Conservation (phyloP, 2,888 invertebrate species). For the Calliphora vomitoria region DNA sequence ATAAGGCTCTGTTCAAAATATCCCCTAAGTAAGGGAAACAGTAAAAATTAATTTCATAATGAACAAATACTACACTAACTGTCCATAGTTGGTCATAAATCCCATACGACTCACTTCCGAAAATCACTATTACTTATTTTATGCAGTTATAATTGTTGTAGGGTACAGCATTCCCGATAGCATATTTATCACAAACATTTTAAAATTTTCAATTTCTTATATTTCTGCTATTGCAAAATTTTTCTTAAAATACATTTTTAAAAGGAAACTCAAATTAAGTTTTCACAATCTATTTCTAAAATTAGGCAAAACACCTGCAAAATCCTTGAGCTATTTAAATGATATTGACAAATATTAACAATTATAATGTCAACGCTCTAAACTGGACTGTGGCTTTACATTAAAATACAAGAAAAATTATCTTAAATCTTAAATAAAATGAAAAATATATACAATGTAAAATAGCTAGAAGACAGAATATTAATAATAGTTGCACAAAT, state of each 20-base stretch:
- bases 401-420: constrained; percentile 63
- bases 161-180: no score
- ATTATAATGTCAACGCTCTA: constrained; percentile 74
- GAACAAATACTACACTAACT: no score
- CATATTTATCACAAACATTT: neutral
- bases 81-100: no score
- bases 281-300: constrained; percentile 63
- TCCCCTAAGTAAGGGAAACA: no score
- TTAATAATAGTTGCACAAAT: constrained; percentile 74
- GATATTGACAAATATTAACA: constrained; percentile 76
- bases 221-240: neutral
- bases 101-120: no score
- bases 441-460: constrained; percentile 41
- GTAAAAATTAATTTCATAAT: no score
- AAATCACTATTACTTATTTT: no score
- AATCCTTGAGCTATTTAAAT: constrained; percentile 68
- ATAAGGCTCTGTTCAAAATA: no score
- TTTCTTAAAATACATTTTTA: neutral
- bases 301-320: constrained; percentile 72
- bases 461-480: constrained; percentile 65
- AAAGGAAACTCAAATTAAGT: constrained; percentile 69
- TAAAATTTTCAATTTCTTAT: neutral
- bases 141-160: no score
- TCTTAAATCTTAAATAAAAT: constrained; percentile 57
- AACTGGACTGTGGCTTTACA: constrained; percentile 30